These are phyloP conservation scores for Discoglossus pictus DNA, from an alignment of 2,797 vertebrate species.

Conservation along the genomic window DNA sequence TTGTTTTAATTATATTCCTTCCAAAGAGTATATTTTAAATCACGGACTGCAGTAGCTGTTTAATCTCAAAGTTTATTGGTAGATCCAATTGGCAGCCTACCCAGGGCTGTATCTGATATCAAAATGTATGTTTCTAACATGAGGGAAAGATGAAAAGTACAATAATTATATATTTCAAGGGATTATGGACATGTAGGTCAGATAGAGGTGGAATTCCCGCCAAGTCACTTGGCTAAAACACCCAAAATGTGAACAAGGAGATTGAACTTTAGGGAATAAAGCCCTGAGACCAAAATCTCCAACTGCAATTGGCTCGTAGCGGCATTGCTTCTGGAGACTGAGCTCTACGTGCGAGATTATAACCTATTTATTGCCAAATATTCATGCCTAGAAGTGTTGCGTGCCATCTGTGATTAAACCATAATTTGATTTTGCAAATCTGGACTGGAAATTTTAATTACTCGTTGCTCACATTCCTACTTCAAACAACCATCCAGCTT, in stretches of 20 bases:
- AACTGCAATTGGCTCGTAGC: not conserved
- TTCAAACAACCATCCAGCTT: not conserved
- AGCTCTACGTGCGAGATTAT: slow-evolving; percentile 6
- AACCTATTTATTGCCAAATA: slow-evolving; percentile 1
- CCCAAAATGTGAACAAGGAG: not conserved
- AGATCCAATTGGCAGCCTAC: too few species aligned
- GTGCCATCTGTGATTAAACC: slow-evolving; percentile 20
- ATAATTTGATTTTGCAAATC: slow-evolving; percentile 8
- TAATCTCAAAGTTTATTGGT: too few species aligned
- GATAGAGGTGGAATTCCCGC: not conserved
- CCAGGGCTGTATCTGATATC: too few species aligned
- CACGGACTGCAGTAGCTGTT: too few species aligned
- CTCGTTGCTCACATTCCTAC: not conserved
- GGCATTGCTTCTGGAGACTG: slow-evolving; percentile 5
- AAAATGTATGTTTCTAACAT: too few species aligned
- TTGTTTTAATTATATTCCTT: too few species aligned
- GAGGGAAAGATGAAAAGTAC: too few species aligned
- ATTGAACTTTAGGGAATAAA: not conserved
- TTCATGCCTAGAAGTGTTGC: not conserved
- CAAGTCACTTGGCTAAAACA: not conserved
- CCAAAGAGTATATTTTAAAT: too few species aligned
- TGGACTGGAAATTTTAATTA: slow-evolving; percentile 11
- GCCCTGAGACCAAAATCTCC: not conserved
- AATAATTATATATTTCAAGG: slow-evolving; percentile 70
- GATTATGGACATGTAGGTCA: not conserved